phyloP scores from a whole-genome alignment of 2,888 invertebrate genomes.

The Euplagia quadripunctaria region DNA sequence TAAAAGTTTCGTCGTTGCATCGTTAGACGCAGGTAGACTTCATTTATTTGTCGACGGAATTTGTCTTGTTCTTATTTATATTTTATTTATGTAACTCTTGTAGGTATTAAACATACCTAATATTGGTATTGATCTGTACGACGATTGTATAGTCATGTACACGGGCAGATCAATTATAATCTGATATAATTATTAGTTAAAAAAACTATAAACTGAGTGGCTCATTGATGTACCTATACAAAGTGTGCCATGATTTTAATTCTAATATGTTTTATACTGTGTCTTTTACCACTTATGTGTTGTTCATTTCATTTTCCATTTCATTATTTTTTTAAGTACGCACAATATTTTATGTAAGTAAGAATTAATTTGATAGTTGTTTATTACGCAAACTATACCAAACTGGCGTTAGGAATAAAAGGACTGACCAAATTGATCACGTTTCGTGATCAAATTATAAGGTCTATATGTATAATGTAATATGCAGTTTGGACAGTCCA shows the following conservation, averaged over 20 bases:
- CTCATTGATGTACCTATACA: conserved; percentile 40
- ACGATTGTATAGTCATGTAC: conserved; percentile 48
- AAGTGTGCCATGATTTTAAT: conserved; percentile 57
- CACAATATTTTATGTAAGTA: conserved; percentile 47
- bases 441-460: neutral
- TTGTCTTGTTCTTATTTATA: conserved; percentile 22
- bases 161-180: conserved; percentile 45
- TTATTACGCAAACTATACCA: conserved; percentile 27
- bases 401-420: conserved; percentile 21
- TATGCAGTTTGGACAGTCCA: conserved; percentile 1
- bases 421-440: conserved; percentile 3
- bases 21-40: conserved; percentile 35
- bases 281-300: conserved; percentile 31
- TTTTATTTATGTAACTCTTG: conserved; percentile 35
- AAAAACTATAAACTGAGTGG: conserved; percentile 27
- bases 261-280: conserved; percentile 32
- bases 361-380: conserved; percentile 32
- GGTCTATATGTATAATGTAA: neutral
- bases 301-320: conserved; percentile 32
- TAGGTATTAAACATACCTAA: conserved; percentile 25
- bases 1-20: conserved; percentile 44
- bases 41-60: conserved; percentile 34
- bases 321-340: conserved; percentile 39
- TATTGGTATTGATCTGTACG: conserved; percentile 38
- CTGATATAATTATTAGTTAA: conserved; percentile 25